A percentile compares a stretch with the other conserved stretches of the same genome.
phyloP scores from a whole-genome alignment of 2,797 vertebrate genomes.

The Pseudochaenichthys georgianus region DNA sequence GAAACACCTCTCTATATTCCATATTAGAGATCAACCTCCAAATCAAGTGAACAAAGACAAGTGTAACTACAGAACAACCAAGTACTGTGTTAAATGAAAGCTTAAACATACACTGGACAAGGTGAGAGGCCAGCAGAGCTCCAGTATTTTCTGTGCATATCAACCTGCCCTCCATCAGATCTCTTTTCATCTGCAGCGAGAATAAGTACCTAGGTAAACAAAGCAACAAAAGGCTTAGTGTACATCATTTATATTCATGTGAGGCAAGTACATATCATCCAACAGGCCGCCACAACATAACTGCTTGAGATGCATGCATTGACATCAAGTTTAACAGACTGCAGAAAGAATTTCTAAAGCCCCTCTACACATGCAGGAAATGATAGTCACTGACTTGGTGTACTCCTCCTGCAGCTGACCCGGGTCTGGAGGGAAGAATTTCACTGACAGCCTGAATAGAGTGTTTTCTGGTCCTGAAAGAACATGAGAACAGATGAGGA shows the following conservation, averaged over 20 bases:
- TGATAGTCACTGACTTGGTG: constrained; percentile 86
- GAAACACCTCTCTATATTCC: not conserved
- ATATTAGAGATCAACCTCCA: too few species aligned
- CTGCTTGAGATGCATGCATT: not conserved
- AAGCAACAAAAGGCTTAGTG: constrained; percentile 22
- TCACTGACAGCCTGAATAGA: constrained; percentile 93
- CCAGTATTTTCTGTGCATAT: constrained; percentile 92
- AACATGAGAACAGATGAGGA: constrained; percentile 38
- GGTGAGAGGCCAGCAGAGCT: constrained; percentile 92
- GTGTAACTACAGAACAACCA: not conserved
- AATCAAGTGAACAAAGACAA: not conserved
- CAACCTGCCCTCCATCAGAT: constrained; percentile 91
- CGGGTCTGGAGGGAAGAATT: constrained; percentile 98
- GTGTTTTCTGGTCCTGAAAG: constrained; percentile 91
- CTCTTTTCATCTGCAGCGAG: constrained; percentile 95
- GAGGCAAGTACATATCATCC: not conserved
- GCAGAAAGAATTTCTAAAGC: constrained; percentile 19
- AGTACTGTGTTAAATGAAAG: not conserved
- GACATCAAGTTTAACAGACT: not conserved
- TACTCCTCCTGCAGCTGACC: constrained; percentile 97
- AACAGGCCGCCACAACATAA: not conserved
- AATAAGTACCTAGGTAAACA: constrained; percentile 91
- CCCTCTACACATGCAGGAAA: constrained; percentile 34
- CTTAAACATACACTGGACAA: constrained; percentile 92
- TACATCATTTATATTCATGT: constrained; percentile 17